Percentiles rank a stretch among this genome's conserved stretches.
phyloP scores from a whole-genome alignment of 2,797 vertebrate genomes.

The Lutjanus argentimaculatus region DNA sequence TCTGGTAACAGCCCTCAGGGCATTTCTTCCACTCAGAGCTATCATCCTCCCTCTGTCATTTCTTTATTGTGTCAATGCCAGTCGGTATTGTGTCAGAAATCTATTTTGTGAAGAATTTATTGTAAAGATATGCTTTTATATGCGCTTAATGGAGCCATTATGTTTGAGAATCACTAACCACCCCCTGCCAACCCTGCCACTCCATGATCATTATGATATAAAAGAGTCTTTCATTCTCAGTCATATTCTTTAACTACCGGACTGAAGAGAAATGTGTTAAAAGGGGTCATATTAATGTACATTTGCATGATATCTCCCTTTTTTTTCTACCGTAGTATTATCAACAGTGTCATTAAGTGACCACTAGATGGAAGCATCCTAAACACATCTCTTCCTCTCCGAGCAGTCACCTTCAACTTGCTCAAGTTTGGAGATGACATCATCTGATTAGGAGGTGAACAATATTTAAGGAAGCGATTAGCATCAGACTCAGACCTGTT shows the following conservation, averaged over 20 bases:
- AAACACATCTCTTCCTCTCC: conserved; percentile 53
- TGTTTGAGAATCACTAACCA: conserved; percentile 33
- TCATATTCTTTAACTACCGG: conserved; percentile 19
- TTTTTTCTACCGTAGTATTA: background rate
- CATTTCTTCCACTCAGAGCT: conserved; percentile 15
- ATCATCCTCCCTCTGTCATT: conserved; percentile 21
- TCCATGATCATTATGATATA: background rate
- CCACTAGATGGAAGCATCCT: conserved; percentile 85
- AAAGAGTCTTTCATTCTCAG: conserved; percentile 8
- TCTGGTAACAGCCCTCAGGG: conserved; percentile 33
- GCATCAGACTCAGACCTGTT: background rate
- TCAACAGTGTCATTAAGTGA: conserved; percentile 49
- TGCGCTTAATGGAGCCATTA: conserved; percentile 51
- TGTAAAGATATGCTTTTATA: conserved; percentile 49
- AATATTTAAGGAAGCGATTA: conserved; percentile 6
- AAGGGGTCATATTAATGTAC: background rate
- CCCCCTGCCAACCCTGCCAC: conserved; percentile 6
- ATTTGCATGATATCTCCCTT: background rate
- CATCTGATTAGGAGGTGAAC: conserved; percentile 57
- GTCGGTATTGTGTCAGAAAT: conserved; percentile 30
- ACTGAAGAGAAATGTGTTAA: conserved; percentile 22
- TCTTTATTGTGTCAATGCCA: conserved; percentile 40
- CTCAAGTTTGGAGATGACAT: conserved; percentile 66
- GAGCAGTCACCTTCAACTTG: conserved; percentile 33
- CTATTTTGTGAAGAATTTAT: conserved; percentile 46